phyloP scores from a whole-genome alignment of 2,888 invertebrate species.

The Caradrina clavipalpis region DNA sequence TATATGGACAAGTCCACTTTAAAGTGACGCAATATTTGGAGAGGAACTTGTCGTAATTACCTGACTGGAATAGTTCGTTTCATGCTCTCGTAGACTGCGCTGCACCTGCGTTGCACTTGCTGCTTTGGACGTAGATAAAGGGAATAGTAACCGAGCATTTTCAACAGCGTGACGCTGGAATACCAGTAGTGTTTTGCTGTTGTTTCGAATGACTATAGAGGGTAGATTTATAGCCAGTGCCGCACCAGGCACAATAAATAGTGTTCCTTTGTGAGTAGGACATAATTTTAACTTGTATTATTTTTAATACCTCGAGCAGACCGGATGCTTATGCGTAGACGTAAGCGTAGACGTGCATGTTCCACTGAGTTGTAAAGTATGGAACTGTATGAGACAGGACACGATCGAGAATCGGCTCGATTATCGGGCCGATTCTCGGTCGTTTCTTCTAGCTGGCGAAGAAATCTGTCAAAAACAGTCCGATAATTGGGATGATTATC shows the following conservation, averaged over 20 bases:
- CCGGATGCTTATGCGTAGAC: no score
- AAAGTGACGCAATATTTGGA: conserved; percentile 58
- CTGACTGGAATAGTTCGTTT: conserved; percentile 66
- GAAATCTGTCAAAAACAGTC: no score
- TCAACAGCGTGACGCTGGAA: conserved; percentile 31
- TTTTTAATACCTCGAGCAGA: no score
- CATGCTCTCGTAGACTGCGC: conserved; percentile 60
- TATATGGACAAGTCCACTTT: conserved; percentile 33
- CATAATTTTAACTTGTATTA: not conserved
- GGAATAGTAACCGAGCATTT: conserved; percentile 45
- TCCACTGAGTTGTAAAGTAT: no score
- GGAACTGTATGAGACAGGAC: no score
- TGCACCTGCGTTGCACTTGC: conserved; percentile 65
- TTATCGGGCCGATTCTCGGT: no score
- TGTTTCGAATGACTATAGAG: conserved; percentile 33
- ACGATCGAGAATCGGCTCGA: no score
- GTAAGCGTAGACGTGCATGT: no score
- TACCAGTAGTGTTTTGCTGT: conserved; percentile 31
- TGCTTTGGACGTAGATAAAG: conserved; percentile 52
- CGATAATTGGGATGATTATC: no score
- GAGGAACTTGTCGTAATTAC: conserved; percentile 65
- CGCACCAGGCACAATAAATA: conserved; percentile 12
- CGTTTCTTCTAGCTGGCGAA: no score
- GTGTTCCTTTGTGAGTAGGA: not conserved
- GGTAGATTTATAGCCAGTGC: conserved; percentile 35